Evolutionary conservation across 1,140 invertebrate species (phyloP), one percentile per base, ranked within the genome.

Genomic region (Anoplophora glabripennis): DNA sequence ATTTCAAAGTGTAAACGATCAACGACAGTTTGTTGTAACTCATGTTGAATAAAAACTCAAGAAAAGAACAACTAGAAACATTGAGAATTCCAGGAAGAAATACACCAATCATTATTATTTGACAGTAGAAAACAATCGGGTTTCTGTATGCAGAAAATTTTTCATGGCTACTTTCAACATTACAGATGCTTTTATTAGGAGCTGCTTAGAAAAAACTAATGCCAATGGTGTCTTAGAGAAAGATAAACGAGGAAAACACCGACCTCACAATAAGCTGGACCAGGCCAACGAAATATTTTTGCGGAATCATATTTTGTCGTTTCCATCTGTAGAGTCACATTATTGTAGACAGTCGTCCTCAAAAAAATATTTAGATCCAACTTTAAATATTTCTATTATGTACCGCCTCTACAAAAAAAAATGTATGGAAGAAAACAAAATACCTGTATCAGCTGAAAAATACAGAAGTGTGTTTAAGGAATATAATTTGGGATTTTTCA

Each of bases 401-500:
- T 59, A 65, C 41, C 53, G 60, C 5, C 34, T 67, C 33, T 69
- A 64, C 38, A 65, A n/a, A n/a, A n/a, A n/a, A n/a, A n/a, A n/a
- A n/a, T n/a, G n/a, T n/a, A n/a, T n/a, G n/a, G n/a, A n/a, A 51
- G 36, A 63, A 17, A 57, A 60, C 46, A 36, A 34, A 21, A 46
- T 59, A 44, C 46, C 57, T 17, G 65, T 67, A 9, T 38, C 52
- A 17, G 38, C 57, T 10, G 53, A 58, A 28, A 66, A 64, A 54
- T 66, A 66, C 36, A 48, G 58, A 21, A 12, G 52, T 4, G 51
- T 62, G 11, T 66, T 66, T 44, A 46, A 28, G 1, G 62, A 66
- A 59, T 66, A 61, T 37, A 64, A 62, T 41, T 56, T 66, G 54
- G 59, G 57, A 28, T 68, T 68, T 36, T 60, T 58, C 46, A 54